Percentiles rank a stretch among this genome's conserved stretches.
phyloP scores from a whole-genome alignment of 1,140 invertebrate species.

The Lerema accius region DNA sequence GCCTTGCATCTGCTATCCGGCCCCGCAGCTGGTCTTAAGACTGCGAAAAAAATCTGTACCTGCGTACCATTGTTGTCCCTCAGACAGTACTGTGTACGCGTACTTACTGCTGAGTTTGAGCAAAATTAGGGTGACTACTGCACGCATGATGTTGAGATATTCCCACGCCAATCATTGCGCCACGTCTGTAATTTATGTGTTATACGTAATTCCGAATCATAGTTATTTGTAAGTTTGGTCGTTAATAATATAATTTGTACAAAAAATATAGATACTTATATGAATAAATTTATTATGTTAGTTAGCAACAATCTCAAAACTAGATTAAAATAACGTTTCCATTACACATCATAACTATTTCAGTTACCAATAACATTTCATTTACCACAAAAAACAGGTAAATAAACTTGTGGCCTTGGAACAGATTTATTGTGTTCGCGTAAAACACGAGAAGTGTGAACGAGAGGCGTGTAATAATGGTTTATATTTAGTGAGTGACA shows the following conservation, averaged over 20 bases:
- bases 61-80: constrained; percentile 58
- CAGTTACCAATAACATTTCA: background rate
- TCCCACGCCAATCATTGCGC: too few species aligned
- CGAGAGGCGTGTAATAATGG: constrained; percentile 4
- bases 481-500: constrained; percentile 11
- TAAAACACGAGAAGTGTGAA: constrained; percentile 2
- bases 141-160: constrained; percentile 24
- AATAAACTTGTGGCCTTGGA: constrained; percentile 13
- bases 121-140: constrained; percentile 38
- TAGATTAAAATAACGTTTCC: background rate
- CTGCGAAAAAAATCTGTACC: constrained; percentile 68
- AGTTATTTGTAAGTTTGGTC: too few species aligned
- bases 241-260: constrained; percentile 21
- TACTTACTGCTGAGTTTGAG: constrained; percentile 61
- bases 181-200: too few species aligned
- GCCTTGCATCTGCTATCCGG: constrained; percentile 68
- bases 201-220: too few species aligned
- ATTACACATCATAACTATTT: background rate
- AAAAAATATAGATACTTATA: too few species aligned
- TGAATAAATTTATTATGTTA: too few species aligned
- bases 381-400: background rate
- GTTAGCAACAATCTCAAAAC: background rate
- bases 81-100: too few species aligned
- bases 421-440: constrained; percentile 6
- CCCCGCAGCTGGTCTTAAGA: constrained; percentile 62